These are phyloP conservation scores for Bellardia bayeri DNA, from an alignment of 2,888 invertebrate genomes.

Conservation along the genomic window DNA sequence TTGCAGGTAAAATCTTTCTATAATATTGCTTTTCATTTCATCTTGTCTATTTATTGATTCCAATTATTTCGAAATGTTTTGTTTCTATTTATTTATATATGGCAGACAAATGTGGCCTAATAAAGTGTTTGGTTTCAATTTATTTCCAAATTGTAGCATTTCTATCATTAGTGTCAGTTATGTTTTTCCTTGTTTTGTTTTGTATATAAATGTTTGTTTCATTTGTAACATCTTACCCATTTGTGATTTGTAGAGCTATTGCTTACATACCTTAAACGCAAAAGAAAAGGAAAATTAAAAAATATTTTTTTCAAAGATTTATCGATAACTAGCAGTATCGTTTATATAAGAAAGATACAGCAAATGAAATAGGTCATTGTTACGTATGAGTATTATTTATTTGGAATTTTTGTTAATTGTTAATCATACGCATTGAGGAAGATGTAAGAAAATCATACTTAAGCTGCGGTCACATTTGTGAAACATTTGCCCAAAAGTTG, in stretches of 20 bases:
- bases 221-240: slow-evolving; percentile 15
- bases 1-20: neutral
- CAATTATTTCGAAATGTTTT: slow-evolving; percentile 22
- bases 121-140: slow-evolving; percentile 30
- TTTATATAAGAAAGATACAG: neutral
- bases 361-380: neutral
- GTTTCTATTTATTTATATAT: neutral
- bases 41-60: neutral
- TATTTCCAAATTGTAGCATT: slow-evolving; percentile 3
- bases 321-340: neutral
- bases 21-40: neutral
- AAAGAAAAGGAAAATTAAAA: neutral
- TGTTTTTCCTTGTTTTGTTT: neutral
- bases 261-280: slow-evolving; percentile 25
- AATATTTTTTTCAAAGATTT: slow-evolving; percentile 11
- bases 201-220: neutral
- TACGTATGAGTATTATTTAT: slow-evolving; percentile 17
- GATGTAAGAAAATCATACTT: neutral
- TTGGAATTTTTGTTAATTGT: neutral
- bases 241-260: neutral
- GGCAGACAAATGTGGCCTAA: neutral
- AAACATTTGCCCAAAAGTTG: too few relatives aligned
- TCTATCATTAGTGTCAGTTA: slow-evolving; percentile 8
- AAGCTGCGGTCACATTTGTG: too few relatives aligned
- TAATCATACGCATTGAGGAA: neutral